Evolutionary conservation across 2,797 vertebrate species (phyloP), one percentile per base, ranked within the genome.

Genomic region (Sebastes diaconus): DNA sequence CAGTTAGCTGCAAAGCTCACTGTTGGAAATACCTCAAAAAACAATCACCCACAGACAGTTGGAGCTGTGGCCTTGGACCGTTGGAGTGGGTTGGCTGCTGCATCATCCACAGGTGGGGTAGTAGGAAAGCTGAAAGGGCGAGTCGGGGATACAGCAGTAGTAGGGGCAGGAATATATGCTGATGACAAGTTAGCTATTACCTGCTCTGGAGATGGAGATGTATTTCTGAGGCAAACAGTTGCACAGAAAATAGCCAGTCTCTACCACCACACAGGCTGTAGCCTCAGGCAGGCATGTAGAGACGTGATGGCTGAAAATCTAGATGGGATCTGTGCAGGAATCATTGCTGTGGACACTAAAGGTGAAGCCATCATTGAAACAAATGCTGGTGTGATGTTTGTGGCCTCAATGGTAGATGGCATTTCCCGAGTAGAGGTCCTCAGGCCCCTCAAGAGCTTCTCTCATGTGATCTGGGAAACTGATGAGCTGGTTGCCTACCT

Each of bases 121-220:
- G 94, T 95, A 4, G 96, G 96, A 76, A 96, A 96, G 68, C 85
- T 95, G 76, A 95, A 94, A 90, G 96, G 96, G 0, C 81, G 95
- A 83, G 91, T 96, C 50, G 96, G 96, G 50, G 96, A 96, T 84
- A 96, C 95, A 24, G 96, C 96, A 75, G 88, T 96, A 18, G 93
- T 96, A 1, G 96, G 96, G 6, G 96, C 96, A 75, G 96, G 96
- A 67, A 91, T 95, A 84, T 96, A 95, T 90, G 95, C 95, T 59
- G 95, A 96, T 74, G 91, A 94, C 36, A 94, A 91, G 36, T 57
- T 96, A 73, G 95, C 96, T 0, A 90, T 96, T 76, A 87, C 95
- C 20, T 96, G 96, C 81, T 96, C 96, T 66, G 96, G 96, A 70
- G 94, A 96, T 86, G 96, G 95, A 14, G 96, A 96, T 84, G 90